Evolutionary conservation across 2,797 vertebrate genomes (phyloP).

Genomic region (Echiichthys vipera): DNA sequence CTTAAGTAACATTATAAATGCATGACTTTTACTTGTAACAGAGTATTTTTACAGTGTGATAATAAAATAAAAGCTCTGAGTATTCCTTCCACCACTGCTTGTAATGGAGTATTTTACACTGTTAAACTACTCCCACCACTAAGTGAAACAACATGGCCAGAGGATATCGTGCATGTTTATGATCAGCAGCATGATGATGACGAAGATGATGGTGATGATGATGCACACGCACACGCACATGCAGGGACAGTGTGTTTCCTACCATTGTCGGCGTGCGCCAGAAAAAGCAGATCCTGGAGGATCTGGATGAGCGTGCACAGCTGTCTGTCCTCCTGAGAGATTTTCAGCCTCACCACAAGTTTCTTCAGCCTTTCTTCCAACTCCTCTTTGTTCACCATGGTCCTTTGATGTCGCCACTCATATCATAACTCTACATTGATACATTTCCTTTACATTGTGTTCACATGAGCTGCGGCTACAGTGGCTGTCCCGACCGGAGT

Average conservation of each 20-base stretch:
- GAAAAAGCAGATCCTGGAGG: constrained; percentile 89
- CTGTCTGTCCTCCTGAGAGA: constrained; percentile 87
- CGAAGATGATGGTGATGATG: too few species aligned
- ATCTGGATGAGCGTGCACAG: constrained; percentile 90
- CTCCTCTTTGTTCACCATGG: constrained; percentile 82
- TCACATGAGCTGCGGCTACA: background rate
- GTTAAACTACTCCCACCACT: too few species aligned
- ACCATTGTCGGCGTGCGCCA: constrained; percentile 88
- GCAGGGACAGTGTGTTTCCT: constrained; percentile 54
- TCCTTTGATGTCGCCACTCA: constrained; percentile 16
- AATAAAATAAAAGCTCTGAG: too few species aligned
- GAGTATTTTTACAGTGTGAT: too few species aligned
- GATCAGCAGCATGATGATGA: constrained; percentile 2
- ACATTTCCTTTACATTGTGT: constrained; percentile 1
- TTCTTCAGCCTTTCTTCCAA: constrained; percentile 87
- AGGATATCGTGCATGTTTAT: background rate
- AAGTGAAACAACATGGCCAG: background rate
- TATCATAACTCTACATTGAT: background rate
- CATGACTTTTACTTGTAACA: too few species aligned
- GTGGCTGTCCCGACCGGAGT: constrained; percentile 3
- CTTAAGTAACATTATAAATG: too few species aligned
- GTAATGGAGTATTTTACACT: too few species aligned
- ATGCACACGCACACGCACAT: too few species aligned
- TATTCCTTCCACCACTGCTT: too few species aligned
- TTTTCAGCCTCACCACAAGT: constrained; percentile 90